Percentiles rank a stretch among this genome's conserved stretches.
Conservation (phyloP, 2,888 invertebrate genomes). For the Lycocerus yunnanus region DNA sequence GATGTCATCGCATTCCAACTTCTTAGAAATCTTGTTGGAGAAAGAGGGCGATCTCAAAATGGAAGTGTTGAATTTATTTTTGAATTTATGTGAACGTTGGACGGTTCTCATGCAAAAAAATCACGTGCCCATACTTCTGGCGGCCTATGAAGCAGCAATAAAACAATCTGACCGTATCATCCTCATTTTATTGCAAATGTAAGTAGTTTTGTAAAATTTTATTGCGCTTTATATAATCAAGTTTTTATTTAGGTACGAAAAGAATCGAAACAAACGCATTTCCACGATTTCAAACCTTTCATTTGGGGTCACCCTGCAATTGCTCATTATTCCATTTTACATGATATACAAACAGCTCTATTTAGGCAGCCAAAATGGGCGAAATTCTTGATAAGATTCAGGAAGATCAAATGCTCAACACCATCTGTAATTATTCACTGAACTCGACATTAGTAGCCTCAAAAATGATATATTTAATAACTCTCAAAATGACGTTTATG, state of each 20-base stretch:
- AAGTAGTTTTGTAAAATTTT: conserved; percentile 55
- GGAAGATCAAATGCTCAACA: conserved; percentile 65
- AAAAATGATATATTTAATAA: conserved; percentile 14
- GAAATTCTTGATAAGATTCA: conserved; percentile 76
- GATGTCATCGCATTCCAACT: conserved; percentile 79
- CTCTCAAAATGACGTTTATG: conserved; percentile 63
- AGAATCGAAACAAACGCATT: conserved; percentile 43
- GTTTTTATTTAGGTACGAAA: conserved; percentile 46
- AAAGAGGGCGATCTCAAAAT: conserved; percentile 60
- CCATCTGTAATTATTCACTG: conserved; percentile 71
- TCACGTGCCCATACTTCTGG: conserved; percentile 77
- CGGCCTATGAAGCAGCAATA: conserved; percentile 78
- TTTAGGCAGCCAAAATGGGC: conserved; percentile 72
- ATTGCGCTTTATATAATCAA: background rate
- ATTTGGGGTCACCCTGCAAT: conserved; percentile 84
- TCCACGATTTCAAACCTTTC: conserved; percentile 66
- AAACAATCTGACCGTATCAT: conserved; percentile 72
- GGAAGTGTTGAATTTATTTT: conserved; percentile 68
- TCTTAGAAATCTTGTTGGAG: conserved; percentile 70
- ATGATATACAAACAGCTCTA: conserved; percentile 61
- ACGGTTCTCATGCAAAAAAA: conserved; percentile 66
- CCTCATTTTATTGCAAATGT: conserved; percentile 70
- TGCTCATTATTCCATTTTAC: conserved; percentile 73
- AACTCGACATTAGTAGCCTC: conserved; percentile 43
- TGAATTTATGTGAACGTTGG: conserved; percentile 66